Percentiles rank a stretch among this genome's conserved stretches.
Conservation (phyloP, 2,888 invertebrate genomes). For the Drosophila rellima region DNA sequence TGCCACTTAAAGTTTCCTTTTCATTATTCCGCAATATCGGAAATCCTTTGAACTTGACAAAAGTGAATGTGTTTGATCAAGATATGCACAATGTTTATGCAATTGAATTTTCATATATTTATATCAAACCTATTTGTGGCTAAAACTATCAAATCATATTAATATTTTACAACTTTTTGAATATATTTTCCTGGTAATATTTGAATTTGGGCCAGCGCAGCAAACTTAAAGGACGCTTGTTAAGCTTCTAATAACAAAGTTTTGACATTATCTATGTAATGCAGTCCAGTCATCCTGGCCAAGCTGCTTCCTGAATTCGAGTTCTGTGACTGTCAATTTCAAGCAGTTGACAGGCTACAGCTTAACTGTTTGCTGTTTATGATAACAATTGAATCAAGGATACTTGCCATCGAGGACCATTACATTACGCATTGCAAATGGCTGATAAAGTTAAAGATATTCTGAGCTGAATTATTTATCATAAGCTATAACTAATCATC, state of each 20-base stretch:
- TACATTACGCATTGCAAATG: neutral
- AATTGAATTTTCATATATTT: conserved; percentile 42
- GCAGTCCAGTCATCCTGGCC: conserved; percentile 14
- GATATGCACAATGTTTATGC: neutral
- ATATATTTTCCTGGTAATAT: neutral
- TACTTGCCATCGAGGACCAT: neutral
- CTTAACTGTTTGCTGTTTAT: neutral
- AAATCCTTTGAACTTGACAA: conserved; percentile 56
- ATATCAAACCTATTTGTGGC: neutral
- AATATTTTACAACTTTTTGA: conserved; percentile 9
- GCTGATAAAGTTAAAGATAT: neutral
- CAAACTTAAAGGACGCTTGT: conserved; percentile 8
- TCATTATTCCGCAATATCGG: conserved; percentile 36
- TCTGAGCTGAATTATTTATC: too few relatives aligned
- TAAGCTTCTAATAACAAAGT: conserved; percentile 34
- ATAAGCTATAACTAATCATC: neutral
- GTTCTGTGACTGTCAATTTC: conserved; percentile 18
- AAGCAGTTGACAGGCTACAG: conserved; percentile 10
- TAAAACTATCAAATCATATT: neutral
- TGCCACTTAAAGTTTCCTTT: conserved; percentile 30
- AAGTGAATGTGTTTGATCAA: conserved; percentile 17
- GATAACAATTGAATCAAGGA: conserved; percentile 7
- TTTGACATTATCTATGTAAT: conserved; percentile 40
- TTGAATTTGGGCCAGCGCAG: neutral
- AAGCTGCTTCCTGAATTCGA: neutral